Evolutionary conservation across 2,888 invertebrate genomes (phyloP), one percentile per base, ranked within the genome.

Genomic region (Amblyjoppa proteus): DNA sequence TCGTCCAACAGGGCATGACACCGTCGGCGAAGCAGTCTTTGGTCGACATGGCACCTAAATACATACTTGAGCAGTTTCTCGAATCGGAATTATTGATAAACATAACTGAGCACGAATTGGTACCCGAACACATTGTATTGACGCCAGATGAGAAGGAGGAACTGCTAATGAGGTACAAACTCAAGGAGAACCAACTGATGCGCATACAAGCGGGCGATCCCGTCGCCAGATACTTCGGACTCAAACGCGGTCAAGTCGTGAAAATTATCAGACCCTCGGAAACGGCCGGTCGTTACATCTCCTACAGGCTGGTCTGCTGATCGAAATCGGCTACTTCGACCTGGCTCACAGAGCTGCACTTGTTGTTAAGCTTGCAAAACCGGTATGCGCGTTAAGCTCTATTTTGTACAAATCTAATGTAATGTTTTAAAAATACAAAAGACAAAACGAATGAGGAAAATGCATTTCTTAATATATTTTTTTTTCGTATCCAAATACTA

Each of bases 201-300:
- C 97, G 99, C 93, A 99, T 99, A 93, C 99, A 99, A 95, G 98
- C 98, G 9, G 99, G 99, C 75, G 99, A 99, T 95, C 99, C 99
- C 0, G 99, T 99, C 0, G 98, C 99, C 0, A 96, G 99, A 93
- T 99, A 99, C 94, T 99, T 99, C 95, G 99, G 99, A 84, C 95
- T 99, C 11, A 99, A 99, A 94, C 96, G 99, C 95, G 99, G 99
- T 89, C 99, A 99, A 96, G 98, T 99, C 88, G 99, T 99, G 73
- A 99, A 99, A 95, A 99, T 99, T 94, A 99, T 99, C 91, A 96
- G 99, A 89, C 97, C 99, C 7, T 99, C 99, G 34, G 99, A 99
- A 95, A 99, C 99, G 58, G 99, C 99, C 45, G 99, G 99, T 66
- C 96, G 99, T 93, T 99, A 99, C 94, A 99, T 99, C 94, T 99